Base-by-base conservation (phyloP, 2,888 invertebrate species). In the Liopterus haemorrhoidalis region DNA sequence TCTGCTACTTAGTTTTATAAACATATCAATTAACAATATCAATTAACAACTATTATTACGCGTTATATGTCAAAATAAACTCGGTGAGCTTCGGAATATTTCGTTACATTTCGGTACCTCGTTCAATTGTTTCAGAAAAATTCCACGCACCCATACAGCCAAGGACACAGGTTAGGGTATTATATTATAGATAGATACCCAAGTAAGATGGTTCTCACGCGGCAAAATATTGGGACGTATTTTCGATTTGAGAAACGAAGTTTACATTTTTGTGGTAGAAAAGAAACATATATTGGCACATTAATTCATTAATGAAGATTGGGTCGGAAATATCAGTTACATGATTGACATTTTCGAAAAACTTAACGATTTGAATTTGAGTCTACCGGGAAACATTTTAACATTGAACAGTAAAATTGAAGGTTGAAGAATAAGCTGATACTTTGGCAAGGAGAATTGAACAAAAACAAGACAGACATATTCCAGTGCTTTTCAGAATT, bases 301-400 rank as follows among this genome's bases (percentile, higher is more conserved):
- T 22, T 22, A 5, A 22, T 22, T 22, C 22, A 22, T 22, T 22
- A 22, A 22, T 22, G 12, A 9, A 32, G 32, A 32, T 16, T 32
- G 20, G 8, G 15, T 41, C 19, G 15, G 32, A 41, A 33, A 22
- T 20, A 15, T 20, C 20, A 32, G 20, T 33, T 41, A 33, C 32
- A 33, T 41, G 41, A 9, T 33, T 15, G 41, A 41, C 20, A 41
- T 41, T 12, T 41, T 41, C 24, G 33, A 41, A 22, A 41, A 33
- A 33, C 41, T 41, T 19, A 41, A 41, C 33, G 32, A 41, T 21
- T 33, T 41, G 22, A 41, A 41, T 41, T 32, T 41, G 31, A 33
- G 22, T 15, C 4, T 32, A n/a, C 32, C 14, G 16, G 32, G 32
- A 14, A 9, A 32, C 32, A 32, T 32, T 32, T 5, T 32, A 14